Percentiles rank a stretch among this genome's conserved stretches.
Evolutionary conservation across 2,888 invertebrate genomes (phyloP).

Genomic region (Ethmia dodecea): DNA sequence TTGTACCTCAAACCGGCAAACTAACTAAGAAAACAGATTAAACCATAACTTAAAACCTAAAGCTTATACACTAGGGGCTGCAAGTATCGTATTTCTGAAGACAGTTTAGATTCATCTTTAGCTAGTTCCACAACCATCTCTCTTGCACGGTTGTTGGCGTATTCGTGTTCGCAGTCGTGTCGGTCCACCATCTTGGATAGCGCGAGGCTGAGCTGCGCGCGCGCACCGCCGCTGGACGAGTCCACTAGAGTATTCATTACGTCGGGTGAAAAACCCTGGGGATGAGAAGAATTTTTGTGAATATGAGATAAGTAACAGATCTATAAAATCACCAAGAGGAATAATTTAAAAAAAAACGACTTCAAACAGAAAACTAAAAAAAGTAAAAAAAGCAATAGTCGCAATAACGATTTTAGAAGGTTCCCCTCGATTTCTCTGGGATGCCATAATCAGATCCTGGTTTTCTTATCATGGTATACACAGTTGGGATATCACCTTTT

Average conservation of each 20-base stretch:
- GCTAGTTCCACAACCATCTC: conserved; percentile 76
- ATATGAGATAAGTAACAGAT: background rate
- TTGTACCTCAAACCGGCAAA: too few species aligned
- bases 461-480: too few species aligned
- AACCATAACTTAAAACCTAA: conserved; percentile 27
- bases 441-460: too few species aligned
- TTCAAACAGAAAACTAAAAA: too few species aligned
- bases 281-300: conserved; percentile 15
- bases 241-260: conserved; percentile 74
- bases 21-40: too few species aligned
- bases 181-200: conserved; percentile 76
- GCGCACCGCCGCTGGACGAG: conserved; percentile 76
- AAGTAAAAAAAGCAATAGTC: too few species aligned
- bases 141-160: conserved; percentile 74
- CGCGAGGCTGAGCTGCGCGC: conserved; percentile 76
- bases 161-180: conserved; percentile 77
- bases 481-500: too few species aligned
- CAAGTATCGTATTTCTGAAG: conserved; percentile 75
- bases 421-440: too few species aligned
- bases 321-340: too few species aligned
- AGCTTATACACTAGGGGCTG: conserved; percentile 71
- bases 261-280: conserved; percentile 79
- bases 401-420: too few species aligned
- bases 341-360: too few species aligned
- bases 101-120: conserved; percentile 75